phyloP scores from a whole-genome alignment of 2,888 invertebrate species.

The Mycogona germanica region DNA sequence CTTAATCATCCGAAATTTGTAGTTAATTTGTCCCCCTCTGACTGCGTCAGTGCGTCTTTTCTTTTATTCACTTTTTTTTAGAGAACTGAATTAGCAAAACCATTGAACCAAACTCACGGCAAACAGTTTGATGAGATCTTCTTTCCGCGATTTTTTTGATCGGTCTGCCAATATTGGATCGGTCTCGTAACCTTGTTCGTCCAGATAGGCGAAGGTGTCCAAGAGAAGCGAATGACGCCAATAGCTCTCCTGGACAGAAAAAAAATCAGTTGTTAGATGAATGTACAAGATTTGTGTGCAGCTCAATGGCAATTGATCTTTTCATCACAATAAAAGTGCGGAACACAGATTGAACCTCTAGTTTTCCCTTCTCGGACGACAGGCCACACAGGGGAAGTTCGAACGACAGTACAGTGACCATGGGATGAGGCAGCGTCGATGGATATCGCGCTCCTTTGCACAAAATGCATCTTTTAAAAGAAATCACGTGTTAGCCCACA shows the following conservation, averaged over 20 bases:
- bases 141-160: conserved; percentile 53
- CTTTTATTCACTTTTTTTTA: no score
- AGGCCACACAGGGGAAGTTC: conserved; percentile 63
- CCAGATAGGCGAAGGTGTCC: conserved; percentile 28
- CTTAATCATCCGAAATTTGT: no score
- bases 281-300: neutral
- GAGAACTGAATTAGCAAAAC: no score
- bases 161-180: conserved; percentile 35
- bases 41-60: no score
- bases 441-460: conserved; percentile 86
- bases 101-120: conserved; percentile 58
- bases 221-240: conserved; percentile 27
- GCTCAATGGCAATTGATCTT: neutral
- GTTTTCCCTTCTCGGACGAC: conserved; percentile 62
- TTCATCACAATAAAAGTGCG: conserved; percentile 11
- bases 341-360: conserved; percentile 59
- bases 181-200: conserved; percentile 28
- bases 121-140: conserved; percentile 77
- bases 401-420: conserved; percentile 59
- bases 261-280: neutral
- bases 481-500: neutral
- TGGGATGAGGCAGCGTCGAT: conserved; percentile 71
- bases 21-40: no score
- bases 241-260: conserved; percentile 29
- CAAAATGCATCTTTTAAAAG: conserved; percentile 49